phyloP scores from a whole-genome alignment of 2,113 vertebrate species.

The Ailurus styani region DNA sequence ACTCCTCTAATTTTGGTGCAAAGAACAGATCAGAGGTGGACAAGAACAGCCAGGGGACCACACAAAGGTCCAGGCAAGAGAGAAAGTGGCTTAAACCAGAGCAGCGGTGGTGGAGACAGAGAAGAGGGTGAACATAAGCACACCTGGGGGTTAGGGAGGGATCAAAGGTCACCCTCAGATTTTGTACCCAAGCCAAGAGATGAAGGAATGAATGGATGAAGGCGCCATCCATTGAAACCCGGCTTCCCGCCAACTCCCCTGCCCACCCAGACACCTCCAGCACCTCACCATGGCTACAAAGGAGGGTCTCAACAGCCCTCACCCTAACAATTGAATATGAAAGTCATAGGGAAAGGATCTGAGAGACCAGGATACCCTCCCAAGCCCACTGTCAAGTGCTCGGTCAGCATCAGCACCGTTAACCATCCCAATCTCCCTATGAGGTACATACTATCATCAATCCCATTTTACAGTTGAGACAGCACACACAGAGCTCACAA shows the following conservation, averaged over 20 bases:
- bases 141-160: not conserved
- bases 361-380: not conserved
- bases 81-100: not conserved
- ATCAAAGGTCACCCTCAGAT: not conserved
- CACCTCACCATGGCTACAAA: not conserved
- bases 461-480: not conserved
- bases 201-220: not conserved
- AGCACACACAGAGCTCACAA: not conserved
- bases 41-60: not conserved
- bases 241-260: not conserved
- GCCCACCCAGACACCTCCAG: not conserved
- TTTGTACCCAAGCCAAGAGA: not conserved
- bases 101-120: not conserved
- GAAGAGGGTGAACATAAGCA: not conserved
- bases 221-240: not conserved
- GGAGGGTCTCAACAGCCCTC: not conserved
- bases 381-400: not conserved
- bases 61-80: not conserved
- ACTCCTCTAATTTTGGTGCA: not conserved
- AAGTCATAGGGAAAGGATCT: not conserved
- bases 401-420: not conserved
- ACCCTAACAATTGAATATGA: not conserved
- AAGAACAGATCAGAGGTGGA: not conserved
- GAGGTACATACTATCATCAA: not conserved
- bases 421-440: not conserved